Evolutionary conservation across 2,888 invertebrate species (phyloP), one percentile per base, ranked within the genome.

Genomic region (Dolichomitus sp.): DNA sequence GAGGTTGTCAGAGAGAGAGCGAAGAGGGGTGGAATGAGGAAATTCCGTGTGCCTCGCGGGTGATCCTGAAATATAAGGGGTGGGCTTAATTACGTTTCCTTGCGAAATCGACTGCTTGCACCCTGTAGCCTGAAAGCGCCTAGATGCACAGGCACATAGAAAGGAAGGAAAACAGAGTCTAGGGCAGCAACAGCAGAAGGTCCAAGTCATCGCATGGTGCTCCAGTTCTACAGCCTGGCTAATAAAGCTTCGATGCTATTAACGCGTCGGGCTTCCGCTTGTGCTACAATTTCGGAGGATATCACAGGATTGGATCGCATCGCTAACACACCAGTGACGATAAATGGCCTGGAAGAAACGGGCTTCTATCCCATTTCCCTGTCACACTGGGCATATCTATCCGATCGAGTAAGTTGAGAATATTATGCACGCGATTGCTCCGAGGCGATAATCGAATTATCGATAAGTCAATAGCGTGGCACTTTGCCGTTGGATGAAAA

Each of bases 11-110:
- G 48, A 17, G 40, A 4, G 59, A 33, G 52, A 4, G 59, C 23
- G 52, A 30, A 63, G 72, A 19, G 68, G 9, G 59, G 9, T 19
- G 48, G 65, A 57, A 72, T 40, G 72, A 81, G 81, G 54, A 78
- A 79, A 85, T 84, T 84, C 77, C 81, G 69, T 78, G 80, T 48
- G 69, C 66, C 74, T 81, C 80, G 80, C 65, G 82, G 80, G 79
- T 85, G 84, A 86, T 85, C 86, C 84, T 83, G 57, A 81, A 83
- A 85, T 84, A 84, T 86, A 81, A 61, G 80, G 85, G 68, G 74
- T 81, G 78, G 73, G 73, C 86, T 87, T 88, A 88, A 88, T 88
- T 88, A 84, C 86, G 84, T 86, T 88, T 86, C 78, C 86, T 87
- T 84, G 78, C 83, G 78, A 86, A 86, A 86, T 86, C 87, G 84